Evolutionary conservation across 2,113 vertebrate species (phyloP).

Genomic region (Hydropotes inermis): DNA sequence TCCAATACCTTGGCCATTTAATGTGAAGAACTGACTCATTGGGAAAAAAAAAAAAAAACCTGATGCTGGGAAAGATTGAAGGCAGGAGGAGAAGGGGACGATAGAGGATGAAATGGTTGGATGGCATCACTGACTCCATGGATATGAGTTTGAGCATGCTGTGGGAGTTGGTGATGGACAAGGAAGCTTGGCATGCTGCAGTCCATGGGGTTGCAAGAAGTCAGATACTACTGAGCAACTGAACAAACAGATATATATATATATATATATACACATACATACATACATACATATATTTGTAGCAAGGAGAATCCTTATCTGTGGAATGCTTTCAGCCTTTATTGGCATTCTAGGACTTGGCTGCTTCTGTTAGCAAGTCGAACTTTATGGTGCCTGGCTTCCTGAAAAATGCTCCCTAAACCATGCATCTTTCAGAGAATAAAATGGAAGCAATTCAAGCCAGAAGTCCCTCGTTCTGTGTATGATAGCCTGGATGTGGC

Average conservation of each 20-base stretch:
- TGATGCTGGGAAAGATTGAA: not conserved
- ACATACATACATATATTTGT: not conserved
- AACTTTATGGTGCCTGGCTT: not conserved
- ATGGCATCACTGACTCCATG: not conserved
- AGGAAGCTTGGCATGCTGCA: not conserved
- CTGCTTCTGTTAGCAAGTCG: not conserved
- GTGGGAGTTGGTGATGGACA: not conserved
- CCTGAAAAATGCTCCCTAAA: not conserved
- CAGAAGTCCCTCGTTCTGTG: not conserved
- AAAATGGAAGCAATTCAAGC: not conserved
- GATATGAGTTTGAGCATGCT: not conserved
- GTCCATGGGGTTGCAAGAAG: not conserved
- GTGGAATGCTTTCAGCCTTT: not conserved
- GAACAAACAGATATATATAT: not conserved
- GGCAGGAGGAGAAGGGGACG: not conserved
- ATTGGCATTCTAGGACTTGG: not conserved
- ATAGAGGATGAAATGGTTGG: not conserved
- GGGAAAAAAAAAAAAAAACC: not conserved
- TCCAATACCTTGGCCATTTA: not conserved
- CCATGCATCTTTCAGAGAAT: not conserved
- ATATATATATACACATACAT: not conserved
- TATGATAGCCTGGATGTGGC: no score
- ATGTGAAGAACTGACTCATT: not conserved
- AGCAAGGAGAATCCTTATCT: not conserved
- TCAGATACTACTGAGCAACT: not conserved